Conservation (phyloP, 2,888 invertebrate genomes). For the Stramonita haemastoma region DNA sequence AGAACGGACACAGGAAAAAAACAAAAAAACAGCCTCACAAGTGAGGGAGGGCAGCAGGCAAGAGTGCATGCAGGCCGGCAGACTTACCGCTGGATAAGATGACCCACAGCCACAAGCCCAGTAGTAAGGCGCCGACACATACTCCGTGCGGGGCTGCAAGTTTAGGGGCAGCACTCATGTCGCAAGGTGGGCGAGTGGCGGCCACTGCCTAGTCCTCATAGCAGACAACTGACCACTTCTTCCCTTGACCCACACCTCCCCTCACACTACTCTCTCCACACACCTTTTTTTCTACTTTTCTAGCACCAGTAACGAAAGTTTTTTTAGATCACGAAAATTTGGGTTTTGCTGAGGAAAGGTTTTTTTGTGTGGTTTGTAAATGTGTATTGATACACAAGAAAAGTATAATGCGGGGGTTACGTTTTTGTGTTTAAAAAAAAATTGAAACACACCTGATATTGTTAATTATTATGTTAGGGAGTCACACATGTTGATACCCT, state of each 20-base stretch:
- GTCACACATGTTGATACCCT: no score
- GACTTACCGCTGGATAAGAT: conserved; percentile 45
- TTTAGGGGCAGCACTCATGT: conserved; percentile 28
- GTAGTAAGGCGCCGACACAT: conserved; percentile 39
- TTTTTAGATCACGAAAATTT: no score
- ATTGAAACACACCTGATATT: no score
- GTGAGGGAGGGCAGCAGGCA: neutral
- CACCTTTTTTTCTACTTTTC: no score
- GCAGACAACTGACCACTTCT: neutral
- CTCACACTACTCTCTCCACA: neutral
- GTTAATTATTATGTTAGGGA: no score
- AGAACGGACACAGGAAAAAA: neutral
- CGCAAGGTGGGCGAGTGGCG: conserved; percentile 2
- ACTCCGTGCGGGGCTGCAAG: conserved; percentile 13
- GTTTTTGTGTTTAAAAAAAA: no score
- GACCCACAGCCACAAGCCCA: conserved; percentile 47
- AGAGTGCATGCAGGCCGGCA: neutral
- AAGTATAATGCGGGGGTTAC: no score
- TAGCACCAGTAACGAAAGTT: no score
- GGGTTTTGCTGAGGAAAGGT: no score
- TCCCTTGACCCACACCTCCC: neutral
- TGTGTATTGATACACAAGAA: no score
- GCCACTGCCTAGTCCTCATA: conserved; percentile 9
- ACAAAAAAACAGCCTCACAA: neutral
- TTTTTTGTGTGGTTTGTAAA: no score